Evolutionary conservation across 2,113 vertebrate genomes (phyloP).

Genomic region (Ailurus styani): DNA sequence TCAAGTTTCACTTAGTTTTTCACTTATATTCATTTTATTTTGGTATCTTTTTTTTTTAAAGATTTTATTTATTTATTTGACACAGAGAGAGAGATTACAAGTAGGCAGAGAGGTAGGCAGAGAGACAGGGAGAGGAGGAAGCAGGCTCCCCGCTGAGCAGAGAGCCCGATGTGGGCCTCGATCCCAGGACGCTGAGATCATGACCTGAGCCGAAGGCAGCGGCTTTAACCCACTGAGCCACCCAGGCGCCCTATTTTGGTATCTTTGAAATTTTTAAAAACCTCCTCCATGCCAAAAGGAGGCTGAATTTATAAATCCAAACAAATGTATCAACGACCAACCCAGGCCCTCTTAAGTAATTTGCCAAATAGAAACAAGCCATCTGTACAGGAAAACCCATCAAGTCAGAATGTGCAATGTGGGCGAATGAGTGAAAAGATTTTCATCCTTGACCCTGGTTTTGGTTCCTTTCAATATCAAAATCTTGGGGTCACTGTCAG

Average conservation of each 20-base stretch:
- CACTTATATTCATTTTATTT: constrained; percentile 52
- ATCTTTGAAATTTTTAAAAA: not conserved
- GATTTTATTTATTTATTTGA: no score
- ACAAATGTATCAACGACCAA: not conserved
- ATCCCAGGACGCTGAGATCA: no score
- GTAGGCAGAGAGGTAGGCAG: no score
- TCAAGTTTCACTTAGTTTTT: constrained; percentile 2
- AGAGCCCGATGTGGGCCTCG: no score
- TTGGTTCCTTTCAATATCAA: constrained; percentile 3
- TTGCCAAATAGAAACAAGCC: not conserved
- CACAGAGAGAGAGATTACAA: no score
- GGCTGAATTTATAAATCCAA: constrained; percentile 16
- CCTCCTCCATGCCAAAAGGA: not conserved
- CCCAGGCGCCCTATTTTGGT: no score
- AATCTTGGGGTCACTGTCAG: not conserved
- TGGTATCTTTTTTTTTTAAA: not conserved
- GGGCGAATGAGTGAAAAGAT: not conserved
- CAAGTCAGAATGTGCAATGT: not conserved
- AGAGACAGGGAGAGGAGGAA: no score
- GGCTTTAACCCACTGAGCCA: no score
- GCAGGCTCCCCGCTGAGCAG: no score
- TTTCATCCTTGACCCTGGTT: not conserved
- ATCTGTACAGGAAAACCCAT: not conserved
- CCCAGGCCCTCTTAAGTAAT: not conserved
- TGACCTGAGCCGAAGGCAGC: no score